A percentile compares a stretch with the other conserved stretches of the same genome.
These are phyloP conservation scores for Diaperis boleti DNA, from an alignment of 2,888 invertebrate genomes.

Conservation along the genomic window DNA sequence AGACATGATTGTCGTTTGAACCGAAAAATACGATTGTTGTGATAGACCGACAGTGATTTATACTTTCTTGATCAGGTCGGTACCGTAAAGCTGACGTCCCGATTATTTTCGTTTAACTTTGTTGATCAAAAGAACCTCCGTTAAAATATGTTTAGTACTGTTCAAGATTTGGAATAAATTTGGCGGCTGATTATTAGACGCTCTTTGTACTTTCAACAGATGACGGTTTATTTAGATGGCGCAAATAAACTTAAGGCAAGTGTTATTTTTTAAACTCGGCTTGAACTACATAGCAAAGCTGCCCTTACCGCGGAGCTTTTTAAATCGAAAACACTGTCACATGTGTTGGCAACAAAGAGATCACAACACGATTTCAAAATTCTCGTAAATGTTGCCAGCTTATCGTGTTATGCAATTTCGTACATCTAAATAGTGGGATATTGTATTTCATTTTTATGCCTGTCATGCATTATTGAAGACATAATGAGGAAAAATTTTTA, in stretches of 20 bases:
- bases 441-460: neutral
- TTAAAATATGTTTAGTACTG: neutral
- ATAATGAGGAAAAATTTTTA: neutral
- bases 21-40: neutral
- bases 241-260: neutral
- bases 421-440: neutral
- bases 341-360: too few species aligned
- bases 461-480: neutral
- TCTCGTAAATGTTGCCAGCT: neutral
- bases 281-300: too few species aligned
- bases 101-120: neutral
- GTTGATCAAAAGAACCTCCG: neutral
- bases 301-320: too few species aligned
- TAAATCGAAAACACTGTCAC: too few species aligned
- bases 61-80: neutral
- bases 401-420: neutral
- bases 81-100: neutral
- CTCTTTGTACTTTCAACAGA: constrained; percentile 3
- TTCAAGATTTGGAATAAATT: neutral
- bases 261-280: too few species aligned
- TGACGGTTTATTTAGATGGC: neutral
- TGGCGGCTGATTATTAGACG: neutral
- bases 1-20: neutral
- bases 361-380: neutral
- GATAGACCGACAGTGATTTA: neutral